Evolutionary conservation across 2,888 invertebrate genomes (phyloP), one percentile per base, ranked within the genome.

Genomic region (Conistra vaccinii): DNA sequence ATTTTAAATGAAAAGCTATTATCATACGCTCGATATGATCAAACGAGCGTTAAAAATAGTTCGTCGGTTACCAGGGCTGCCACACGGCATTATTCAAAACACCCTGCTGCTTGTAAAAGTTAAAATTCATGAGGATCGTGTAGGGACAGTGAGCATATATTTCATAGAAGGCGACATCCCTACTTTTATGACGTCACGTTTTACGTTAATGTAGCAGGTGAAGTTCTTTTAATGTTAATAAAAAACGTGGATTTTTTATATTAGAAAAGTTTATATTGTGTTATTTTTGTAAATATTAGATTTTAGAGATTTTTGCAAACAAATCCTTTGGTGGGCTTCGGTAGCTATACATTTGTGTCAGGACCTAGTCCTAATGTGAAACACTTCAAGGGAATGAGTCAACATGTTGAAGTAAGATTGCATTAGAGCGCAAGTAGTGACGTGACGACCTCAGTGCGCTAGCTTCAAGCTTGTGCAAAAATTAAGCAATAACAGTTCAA

Each of bases 101-200:
- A 83, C 87, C 86, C 87, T 80, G 76, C 81, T 85, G 87, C 88
- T 87, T 88, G 87, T 89, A 88, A 89, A 88, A 90, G 92, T 95
- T 94, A 94, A 95, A 94, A 95, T 95, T 95, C 95, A 95, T 93
- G 94, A 94, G 92, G 83, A 89, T 86, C 89, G 89, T 89, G 80
- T 89, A 88, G 88, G 89, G 87, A 89, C 88, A 89, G 79, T 83
- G 88, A 89, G 86, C 87, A 90, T 89, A 92, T 91, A 93, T 93
- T 92, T 94, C 75, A 90, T 61, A 23, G 60, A 57, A 78, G 68
- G 91, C 90, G 92, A 90, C 92, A 92, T 80, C 88, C 88, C 89
- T 89, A 86, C 89, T 88, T 91, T 94, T 94, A 94, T 93, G 93
- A 93, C 91, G 89, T 94, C 95, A 95, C 94, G 94, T 94, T 90